These are phyloP conservation scores for Otolemur crassicaudatus DNA, from an alignment of 2,797 vertebrate genomes.

Conservation along the genomic window DNA sequence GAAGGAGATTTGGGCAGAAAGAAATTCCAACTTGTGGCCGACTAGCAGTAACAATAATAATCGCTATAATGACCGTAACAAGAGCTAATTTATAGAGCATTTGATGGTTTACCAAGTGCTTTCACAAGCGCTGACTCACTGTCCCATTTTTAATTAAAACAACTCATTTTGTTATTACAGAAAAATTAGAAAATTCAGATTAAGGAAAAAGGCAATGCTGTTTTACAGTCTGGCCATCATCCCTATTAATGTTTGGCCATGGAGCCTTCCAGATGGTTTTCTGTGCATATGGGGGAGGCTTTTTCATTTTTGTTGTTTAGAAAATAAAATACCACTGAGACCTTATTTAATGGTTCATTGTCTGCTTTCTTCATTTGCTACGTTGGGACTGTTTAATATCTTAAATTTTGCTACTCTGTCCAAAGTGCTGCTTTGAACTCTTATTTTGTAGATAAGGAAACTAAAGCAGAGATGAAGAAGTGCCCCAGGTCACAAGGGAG, in stretches of 20 bases:
- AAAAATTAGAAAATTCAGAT: conserved; percentile 32
- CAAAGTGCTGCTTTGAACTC: background rate
- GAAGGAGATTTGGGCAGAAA: background rate
- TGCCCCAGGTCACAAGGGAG: background rate
- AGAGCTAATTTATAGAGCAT: background rate
- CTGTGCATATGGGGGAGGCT: background rate
- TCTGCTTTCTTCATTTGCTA: background rate
- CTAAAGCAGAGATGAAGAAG: background rate
- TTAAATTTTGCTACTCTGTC: background rate
- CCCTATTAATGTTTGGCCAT: background rate
- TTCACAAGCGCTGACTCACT: background rate
- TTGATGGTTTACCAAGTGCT: background rate
- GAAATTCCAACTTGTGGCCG: background rate
- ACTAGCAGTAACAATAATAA: background rate
- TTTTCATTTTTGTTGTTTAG: background rate
- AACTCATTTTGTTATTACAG: conserved; percentile 44
- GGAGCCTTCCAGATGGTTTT: background rate
- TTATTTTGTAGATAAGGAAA: background rate
- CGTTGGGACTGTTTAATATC: background rate
- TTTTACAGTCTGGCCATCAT: background rate
- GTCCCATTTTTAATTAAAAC: conserved; percentile 50
- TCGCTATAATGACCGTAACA: background rate
- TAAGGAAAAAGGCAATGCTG: background rate
- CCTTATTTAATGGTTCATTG: background rate
- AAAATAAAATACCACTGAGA: background rate